A percentile compares a stretch with the other conserved stretches of the same genome.
phyloP scores from a whole-genome alignment of 2,888 invertebrate species.

The Lottia scabra region DNA sequence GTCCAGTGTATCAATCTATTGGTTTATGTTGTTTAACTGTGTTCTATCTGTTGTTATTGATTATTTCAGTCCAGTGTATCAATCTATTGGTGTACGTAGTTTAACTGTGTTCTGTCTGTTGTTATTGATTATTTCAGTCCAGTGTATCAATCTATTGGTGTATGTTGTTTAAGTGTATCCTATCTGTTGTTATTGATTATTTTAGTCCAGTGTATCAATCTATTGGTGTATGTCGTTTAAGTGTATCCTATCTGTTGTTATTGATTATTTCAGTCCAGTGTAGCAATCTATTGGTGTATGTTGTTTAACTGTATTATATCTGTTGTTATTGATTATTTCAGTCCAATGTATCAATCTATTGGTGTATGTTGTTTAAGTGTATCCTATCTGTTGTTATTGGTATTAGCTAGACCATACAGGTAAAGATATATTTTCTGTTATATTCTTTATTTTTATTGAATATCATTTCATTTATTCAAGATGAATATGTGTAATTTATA shows the following conservation, averaged over 20 bases:
- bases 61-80: constrained; percentile 7
- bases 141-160: neutral
- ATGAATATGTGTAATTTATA: too few relatives aligned
- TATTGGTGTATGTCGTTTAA: neutral
- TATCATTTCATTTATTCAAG: too few relatives aligned
- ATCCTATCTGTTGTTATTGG: constrained; percentile 10
- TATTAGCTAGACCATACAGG: constrained; percentile 11
- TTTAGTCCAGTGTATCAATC: constrained; percentile 2
- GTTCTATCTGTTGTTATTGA: neutral
- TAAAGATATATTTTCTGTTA: neutral
- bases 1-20: constrained; percentile 5
- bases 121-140: constrained; percentile 11
- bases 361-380: neutral
- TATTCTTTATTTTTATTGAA: too few relatives aligned
- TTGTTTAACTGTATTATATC: constrained; percentile 4
- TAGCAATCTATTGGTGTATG: neutral
- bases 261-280: constrained; percentile 9
- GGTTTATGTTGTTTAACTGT: neutral
- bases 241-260: constrained; percentile 2
- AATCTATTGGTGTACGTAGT: neutral
- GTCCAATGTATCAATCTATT: constrained; percentile 5
- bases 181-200: constrained; percentile 5
- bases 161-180: neutral
- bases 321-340: neutral
- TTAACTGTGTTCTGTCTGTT: constrained; percentile 4